Conservation (phyloP, 1,140 invertebrate species). For the Pachyrhynchus sulphureomaculatus region DNA sequence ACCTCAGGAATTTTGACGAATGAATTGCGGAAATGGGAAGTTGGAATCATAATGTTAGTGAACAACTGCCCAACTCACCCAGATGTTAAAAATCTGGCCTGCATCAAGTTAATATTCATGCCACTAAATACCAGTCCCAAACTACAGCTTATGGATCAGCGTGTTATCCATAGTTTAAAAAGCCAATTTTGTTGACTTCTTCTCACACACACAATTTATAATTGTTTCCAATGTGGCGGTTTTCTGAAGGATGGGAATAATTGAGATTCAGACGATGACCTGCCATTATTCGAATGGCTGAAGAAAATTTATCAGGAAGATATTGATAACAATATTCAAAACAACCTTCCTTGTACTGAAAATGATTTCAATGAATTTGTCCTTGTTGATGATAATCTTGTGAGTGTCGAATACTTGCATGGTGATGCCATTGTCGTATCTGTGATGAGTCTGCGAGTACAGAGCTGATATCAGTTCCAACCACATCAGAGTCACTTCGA, state of each 20-base stretch:
- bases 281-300: constrained; percentile 3
- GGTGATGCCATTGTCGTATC: too few relatives aligned
- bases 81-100: constrained; percentile 22
- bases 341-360: too few relatives aligned
- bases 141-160: constrained; percentile 37
- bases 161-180: constrained; percentile 35
- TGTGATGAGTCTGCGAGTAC: too few relatives aligned
- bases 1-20: constrained; percentile 36
- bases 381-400: neutral
- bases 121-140: constrained; percentile 33
- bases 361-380: neutral
- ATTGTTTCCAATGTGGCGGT: neutral
- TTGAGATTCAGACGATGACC: constrained; percentile 4
- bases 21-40: constrained; percentile 24
- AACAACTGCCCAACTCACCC: constrained; percentile 36
- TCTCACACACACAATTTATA: neutral
- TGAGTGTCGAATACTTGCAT: too few relatives aligned
- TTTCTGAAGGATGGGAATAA: neutral
- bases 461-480: too few relatives aligned
- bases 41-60: constrained; percentile 29
- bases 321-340: neutral
- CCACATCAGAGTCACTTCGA: too few relatives aligned
- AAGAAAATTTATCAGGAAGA: neutral
- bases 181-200: neutral
- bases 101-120: constrained; percentile 32